These are phyloP conservation scores for Pseudochirops corinnae DNA, from an alignment of 2,797 vertebrate genomes.

Conservation along the genomic window DNA sequence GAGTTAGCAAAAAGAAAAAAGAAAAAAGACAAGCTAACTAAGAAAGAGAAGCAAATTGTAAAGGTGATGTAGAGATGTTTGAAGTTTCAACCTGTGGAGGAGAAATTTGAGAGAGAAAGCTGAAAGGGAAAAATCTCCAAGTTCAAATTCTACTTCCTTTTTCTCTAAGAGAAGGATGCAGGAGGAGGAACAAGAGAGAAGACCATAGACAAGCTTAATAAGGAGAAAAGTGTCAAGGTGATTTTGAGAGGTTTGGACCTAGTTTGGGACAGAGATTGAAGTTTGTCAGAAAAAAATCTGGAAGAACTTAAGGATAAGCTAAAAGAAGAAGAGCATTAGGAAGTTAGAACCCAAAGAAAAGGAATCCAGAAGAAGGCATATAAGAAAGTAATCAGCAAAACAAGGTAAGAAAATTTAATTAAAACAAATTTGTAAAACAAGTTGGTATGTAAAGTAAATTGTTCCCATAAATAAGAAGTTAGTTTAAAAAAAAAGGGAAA, in stretches of 20 bases:
- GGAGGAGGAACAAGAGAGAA: not conserved
- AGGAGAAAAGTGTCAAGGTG: not conserved
- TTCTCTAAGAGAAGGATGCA: not conserved
- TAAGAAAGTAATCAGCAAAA: not conserved
- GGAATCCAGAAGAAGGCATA: not conserved
- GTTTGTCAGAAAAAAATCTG: not conserved
- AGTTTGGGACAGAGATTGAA: not conserved
- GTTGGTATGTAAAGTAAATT: not conserved
- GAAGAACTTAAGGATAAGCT: not conserved
- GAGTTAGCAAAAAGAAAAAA: not conserved
- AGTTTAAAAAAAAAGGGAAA: not conserved
- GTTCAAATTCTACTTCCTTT: not conserved
- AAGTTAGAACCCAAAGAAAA: not conserved
- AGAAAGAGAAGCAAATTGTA: not conserved
- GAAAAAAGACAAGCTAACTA: not conserved
- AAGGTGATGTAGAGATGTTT: not conserved
- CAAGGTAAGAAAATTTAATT: not conserved
- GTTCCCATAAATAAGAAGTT: not conserved
- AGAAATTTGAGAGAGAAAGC: not conserved
- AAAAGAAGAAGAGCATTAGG: not conserved
- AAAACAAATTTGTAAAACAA: not conserved
- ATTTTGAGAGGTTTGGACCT: not conserved
- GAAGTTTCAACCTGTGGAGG: not conserved
- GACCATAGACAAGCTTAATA: not conserved
- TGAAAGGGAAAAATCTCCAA: not conserved